Evolutionary conservation across 2,888 invertebrate genomes (phyloP), one percentile per base, ranked within the genome.

Genomic region (Anagyrus pseudococci): DNA sequence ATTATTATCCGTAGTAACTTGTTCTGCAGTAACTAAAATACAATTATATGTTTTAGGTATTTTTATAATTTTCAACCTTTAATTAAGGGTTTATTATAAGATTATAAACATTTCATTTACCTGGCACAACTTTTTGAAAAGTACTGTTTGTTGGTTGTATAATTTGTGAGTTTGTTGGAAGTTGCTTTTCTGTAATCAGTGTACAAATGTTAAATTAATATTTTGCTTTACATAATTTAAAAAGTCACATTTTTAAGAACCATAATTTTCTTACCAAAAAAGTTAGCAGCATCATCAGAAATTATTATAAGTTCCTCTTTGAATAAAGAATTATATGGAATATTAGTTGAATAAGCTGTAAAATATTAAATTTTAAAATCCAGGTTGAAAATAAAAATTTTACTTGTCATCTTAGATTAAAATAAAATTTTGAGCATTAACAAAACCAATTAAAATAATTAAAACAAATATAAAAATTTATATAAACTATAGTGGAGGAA

Each of bases 251-350:
- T 25, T 47, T 43, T 13, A 46, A 47, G 29, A 29, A 25, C 15
- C 8, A 22, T 20, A 44, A 49, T 48, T 29, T 33, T n/a, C 23
- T 25, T 60, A 66, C 60, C 63, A 63, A 66, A 63, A 55, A 63
- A 66, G 52, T 55, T 63, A 26, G 60, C 13, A 20, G 60, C 44
- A 54, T 66, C 66, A 60, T 66, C 66, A 25, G 66, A 41, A 20
- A 66, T 63, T 20, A 66, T 66, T 40, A 66, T 66, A 3, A 63
- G 56, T 41, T 66, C 66, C 46, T 66, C 66, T 63, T 63, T 63
- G 48, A 50, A 29, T 37, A 66, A 63, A 50, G 58, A 57, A 63
- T 62, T 60, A 58, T 59, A 66, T 43, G 22, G 58, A 46, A 44
- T 44, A 48, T 65, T 65, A 50, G 65, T 58, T 58, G 65, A 50